These are phyloP conservation scores for Hypotaenidia okinawae DNA, from an alignment of 2,797 vertebrate genomes.

Conservation along the genomic window DNA sequence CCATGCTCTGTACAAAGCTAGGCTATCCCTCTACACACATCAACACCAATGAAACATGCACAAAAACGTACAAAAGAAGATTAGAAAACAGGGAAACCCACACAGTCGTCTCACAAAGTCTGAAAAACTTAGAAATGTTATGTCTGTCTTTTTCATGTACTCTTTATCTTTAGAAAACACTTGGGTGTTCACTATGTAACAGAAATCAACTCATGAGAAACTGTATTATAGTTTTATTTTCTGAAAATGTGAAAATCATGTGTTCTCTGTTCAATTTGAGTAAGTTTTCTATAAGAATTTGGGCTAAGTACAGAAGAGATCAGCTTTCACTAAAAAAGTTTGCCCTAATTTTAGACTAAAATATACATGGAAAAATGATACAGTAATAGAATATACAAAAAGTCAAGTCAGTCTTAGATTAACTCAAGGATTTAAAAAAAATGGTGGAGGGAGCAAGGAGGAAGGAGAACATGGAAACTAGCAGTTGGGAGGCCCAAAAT, in stretches of 20 bases:
- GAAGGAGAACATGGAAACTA: not conserved
- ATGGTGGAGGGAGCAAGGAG: accelerated
- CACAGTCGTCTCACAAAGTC: not conserved
- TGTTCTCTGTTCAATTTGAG: not conserved
- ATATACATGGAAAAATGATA: not conserved
- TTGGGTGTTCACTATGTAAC: not conserved
- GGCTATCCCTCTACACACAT: too few species aligned
- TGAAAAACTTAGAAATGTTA: not conserved
- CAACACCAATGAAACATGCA: not conserved
- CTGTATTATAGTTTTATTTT: not conserved
- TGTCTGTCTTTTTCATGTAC: not conserved
- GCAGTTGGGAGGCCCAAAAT: not conserved
- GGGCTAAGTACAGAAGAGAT: not conserved
- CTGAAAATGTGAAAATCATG: not conserved
- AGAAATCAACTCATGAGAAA: not conserved
- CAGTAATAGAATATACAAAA: not conserved
- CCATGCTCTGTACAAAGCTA: not conserved
- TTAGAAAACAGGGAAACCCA: not conserved
- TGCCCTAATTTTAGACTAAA: not conserved
- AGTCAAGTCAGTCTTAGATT: not conserved
- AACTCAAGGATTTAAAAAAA: not conserved
- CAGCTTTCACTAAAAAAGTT: not conserved
- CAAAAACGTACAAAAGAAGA: not conserved
- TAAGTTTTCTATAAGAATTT: not conserved
- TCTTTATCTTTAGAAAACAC: not conserved